A percentile compares a stretch with the other conserved stretches of the same genome.
phyloP scores from a whole-genome alignment of 2,797 vertebrate genomes.

The Pangasius sanitwongsei region DNA sequence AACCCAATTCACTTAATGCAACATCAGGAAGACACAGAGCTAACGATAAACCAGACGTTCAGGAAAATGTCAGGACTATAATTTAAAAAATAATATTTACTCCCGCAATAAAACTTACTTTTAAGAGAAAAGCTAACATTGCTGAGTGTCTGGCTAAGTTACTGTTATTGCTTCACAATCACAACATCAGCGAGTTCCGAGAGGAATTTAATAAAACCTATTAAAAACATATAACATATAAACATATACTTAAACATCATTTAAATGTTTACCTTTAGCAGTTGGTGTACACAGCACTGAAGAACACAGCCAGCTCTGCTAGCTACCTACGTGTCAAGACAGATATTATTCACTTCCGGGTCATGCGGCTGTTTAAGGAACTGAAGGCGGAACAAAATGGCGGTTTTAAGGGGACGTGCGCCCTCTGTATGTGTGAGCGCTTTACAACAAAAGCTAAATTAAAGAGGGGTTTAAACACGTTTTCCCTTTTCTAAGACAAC shows the following conservation, averaged over 20 bases:
- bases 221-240: no score
- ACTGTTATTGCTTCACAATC: background rate
- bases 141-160: background rate
- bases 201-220: background rate
- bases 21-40: background rate
- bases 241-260: no score
- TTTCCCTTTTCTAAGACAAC: background rate
- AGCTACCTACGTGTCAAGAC: conserved; percentile 91
- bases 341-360: conserved; percentile 18
- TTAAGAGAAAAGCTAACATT: background rate
- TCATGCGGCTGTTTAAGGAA: background rate
- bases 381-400: background rate
- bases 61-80: background rate
- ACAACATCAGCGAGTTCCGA: background rate
- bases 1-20: background rate
- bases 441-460: background rate
- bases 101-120: background rate
- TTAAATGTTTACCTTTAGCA: background rate
- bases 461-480: background rate
- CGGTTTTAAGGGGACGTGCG: background rate
- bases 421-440: background rate
- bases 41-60: background rate
- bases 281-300: conserved; percentile 6
- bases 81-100: background rate
- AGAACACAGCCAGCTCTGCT: conserved; percentile 64